phyloP scores from a whole-genome alignment of 2,113 vertebrate species.

The Eptesicus fuscus region DNA sequence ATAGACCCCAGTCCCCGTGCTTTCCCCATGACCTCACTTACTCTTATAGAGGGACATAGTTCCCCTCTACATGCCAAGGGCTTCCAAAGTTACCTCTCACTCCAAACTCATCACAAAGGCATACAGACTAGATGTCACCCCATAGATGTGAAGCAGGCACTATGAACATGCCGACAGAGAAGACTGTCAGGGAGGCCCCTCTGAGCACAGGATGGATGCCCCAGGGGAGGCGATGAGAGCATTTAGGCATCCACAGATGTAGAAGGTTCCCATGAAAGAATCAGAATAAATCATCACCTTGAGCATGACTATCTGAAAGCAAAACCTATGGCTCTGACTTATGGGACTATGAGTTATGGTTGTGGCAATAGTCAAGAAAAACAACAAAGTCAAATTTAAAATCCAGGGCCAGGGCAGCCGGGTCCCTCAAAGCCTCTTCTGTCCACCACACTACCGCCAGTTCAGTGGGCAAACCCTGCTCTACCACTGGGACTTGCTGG shows the following conservation, averaged over 20 bases:
- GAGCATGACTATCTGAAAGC: constrained; percentile 16
- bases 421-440: not conserved
- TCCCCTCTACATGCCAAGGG: not conserved
- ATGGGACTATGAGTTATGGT: not conserved
- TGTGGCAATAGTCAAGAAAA: constrained; percentile 39
- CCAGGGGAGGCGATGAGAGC: not conserved
- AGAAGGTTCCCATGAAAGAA: constrained; percentile 33
- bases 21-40: not conserved
- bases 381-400: constrained; percentile 8
- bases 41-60: not conserved
- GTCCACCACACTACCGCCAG: not conserved
- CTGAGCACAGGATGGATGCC: not conserved
- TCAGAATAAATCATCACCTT: constrained; percentile 50
- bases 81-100: not conserved
- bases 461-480: not conserved
- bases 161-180: not conserved
- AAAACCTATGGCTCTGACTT: constrained; percentile 19
- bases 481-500: not conserved
- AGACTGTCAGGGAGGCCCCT: not conserved
- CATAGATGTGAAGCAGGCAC: not conserved
- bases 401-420: not conserved
- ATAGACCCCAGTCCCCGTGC: not conserved
- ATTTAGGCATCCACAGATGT: not conserved
- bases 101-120: not conserved
- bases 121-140: not conserved